Percentiles rank a stretch among this genome's conserved stretches.
Evolutionary conservation across 2,888 invertebrate species (phyloP).

Genomic region (Ceramica pisi): DNA sequence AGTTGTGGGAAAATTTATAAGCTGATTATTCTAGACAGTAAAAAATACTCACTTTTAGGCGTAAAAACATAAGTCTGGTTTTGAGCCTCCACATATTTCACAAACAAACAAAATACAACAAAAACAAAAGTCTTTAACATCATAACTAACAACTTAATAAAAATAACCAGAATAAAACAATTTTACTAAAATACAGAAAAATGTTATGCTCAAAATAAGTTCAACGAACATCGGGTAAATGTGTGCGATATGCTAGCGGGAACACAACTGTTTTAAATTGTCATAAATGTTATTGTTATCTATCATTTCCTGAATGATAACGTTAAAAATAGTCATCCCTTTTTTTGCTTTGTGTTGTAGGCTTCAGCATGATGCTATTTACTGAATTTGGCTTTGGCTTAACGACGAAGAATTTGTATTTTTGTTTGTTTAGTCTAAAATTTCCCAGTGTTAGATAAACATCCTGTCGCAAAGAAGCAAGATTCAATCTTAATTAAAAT

Average conservation of each 20-base stretch:
- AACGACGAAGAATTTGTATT: not conserved
- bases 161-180: constrained; percentile 12
- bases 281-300: constrained; percentile 37
- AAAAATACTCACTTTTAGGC: constrained; percentile 50
- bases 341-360: not conserved
- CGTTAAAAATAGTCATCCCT: constrained; percentile 16
- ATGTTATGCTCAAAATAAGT: constrained; percentile 7
- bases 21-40: not conserved
- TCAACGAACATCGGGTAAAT: constrained; percentile 7
- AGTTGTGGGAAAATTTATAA: too few species aligned
- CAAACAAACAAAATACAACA: constrained; percentile 25
- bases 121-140: constrained; percentile 39
- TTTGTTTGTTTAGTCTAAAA: too few species aligned
- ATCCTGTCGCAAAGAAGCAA: too few species aligned
- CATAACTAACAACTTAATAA: constrained; percentile 28
- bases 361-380: not conserved
- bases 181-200: constrained; percentile 10
- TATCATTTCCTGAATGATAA: constrained; percentile 48
- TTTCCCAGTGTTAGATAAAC: too few species aligned
- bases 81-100: constrained; percentile 14
- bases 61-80: constrained; percentile 53
- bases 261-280: constrained; percentile 14
- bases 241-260: not conserved
- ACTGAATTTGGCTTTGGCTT: not conserved
- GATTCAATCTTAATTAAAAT: too few species aligned